Evolutionary conservation across 2,797 vertebrate species (phyloP).

Genomic region (Melanotaenia parkinsoni): DNA sequence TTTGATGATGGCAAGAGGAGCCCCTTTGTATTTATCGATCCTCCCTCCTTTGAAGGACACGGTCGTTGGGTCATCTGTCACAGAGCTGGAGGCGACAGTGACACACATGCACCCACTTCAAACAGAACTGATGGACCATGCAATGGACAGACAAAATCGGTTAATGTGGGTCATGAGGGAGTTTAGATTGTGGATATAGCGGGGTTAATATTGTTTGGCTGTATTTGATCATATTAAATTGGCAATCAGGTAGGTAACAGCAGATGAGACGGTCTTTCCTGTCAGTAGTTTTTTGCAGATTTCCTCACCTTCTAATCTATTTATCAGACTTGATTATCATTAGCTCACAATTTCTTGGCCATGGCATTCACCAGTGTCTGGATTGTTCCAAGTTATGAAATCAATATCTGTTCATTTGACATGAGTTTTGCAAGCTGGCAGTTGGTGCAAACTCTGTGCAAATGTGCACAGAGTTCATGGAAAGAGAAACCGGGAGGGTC

Average conservation of each 20-base stretch:
- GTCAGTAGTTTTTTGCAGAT: constrained; percentile 46
- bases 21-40: constrained; percentile 71
- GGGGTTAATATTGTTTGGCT: constrained; percentile 60
- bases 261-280: constrained; percentile 52
- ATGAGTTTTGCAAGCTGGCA: neutral
- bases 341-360: constrained; percentile 18
- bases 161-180: constrained; percentile 73
- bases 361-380: neutral
- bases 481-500: constrained; percentile 13
- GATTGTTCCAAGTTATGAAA: constrained; percentile 1
- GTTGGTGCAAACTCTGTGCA: neutral
- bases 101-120: constrained; percentile 63
- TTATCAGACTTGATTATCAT: constrained; percentile 28
- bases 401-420: neutral
- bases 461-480: neutral
- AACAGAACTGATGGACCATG: constrained; percentile 59
- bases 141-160: constrained; percentile 44
- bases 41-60: constrained; percentile 69
- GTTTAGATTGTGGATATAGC: constrained; percentile 62
- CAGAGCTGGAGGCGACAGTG: constrained; percentile 56
- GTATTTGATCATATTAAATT: constrained; percentile 66
- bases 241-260: constrained; percentile 41
- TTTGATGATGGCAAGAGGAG: constrained; percentile 61
- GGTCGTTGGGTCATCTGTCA: constrained; percentile 74
- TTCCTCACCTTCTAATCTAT: constrained; percentile 37